Base-by-base conservation (phyloP, 2,113 vertebrate genomes). In the Rhegmatorhina hoffmannsi region DNA sequence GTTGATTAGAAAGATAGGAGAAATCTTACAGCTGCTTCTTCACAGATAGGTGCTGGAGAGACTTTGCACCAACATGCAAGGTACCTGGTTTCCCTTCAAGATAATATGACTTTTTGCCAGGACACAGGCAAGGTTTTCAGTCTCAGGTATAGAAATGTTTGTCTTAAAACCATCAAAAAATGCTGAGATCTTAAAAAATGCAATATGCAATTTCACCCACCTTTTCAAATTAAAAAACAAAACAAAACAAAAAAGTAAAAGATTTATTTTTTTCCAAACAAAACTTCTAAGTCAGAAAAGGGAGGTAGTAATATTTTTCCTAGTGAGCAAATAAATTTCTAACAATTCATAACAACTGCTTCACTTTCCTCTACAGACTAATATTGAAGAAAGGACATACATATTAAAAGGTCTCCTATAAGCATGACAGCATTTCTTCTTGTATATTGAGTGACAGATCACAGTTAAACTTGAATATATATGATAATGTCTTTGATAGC, bases 91-190 rank as follows among this genome's bases (percentile, higher is more conserved):
- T 53, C 2, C 10, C 31, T 75, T 49, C 50, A 58, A 58, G 17
- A 4, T 38, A 17, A 34, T 52, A 59, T 11, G 11, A 43, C 9
- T 1, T 80, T 67, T 89, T 74, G 9, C 12, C 25, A 77, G 19
- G 7, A 56, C 7, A 29, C 12, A 69, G 9, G 17, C 1, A 5
- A 25, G 19, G 5, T 36, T 72, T 4, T 28, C 16, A 58, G 4
- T 76, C 2, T 46, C 55, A 56, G 12, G 2, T 34, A 36, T 28
- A 7, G 9, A 68, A 59, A 9, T 10, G 7, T 2, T 75, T 76
- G 9, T 33, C 26, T 2, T 20, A 10, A 49, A 91, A 52, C 2
- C 66, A 43, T 1, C 0, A 43, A 38, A 72, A 33, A 43, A 9
- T 6, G 1, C 6, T 31, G 10, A 59, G 2, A 18, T 17, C 9